Percentiles rank a stretch among this genome's conserved stretches.
Evolutionary conservation across 2,797 vertebrate genomes (phyloP).

Genomic region (Ptychadena robeensis): DNA sequence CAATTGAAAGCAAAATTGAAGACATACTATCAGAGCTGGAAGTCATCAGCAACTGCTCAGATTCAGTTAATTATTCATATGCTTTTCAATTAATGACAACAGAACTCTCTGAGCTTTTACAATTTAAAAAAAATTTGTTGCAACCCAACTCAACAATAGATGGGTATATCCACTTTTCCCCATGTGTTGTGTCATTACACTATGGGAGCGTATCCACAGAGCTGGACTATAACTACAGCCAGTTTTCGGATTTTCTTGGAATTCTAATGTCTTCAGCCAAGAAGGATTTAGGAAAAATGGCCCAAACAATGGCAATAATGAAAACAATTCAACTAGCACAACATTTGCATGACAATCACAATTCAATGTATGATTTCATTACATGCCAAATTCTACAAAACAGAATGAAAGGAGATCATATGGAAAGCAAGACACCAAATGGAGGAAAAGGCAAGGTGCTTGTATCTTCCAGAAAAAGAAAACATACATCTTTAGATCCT

Average conservation of each 20-base stretch:
- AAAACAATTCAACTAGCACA: conserved; percentile 73
- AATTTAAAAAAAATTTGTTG: conserved; percentile 64
- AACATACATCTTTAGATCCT: background rate
- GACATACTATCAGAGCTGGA: conserved; percentile 66
- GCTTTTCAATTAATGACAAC: conserved; percentile 70
- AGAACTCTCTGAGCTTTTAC: conserved; percentile 70
- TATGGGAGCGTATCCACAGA: conserved; percentile 69
- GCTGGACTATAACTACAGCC: conserved; percentile 69
- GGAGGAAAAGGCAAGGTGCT: conserved; percentile 21
- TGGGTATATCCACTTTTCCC: conserved; percentile 67
- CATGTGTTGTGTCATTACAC: conserved; percentile 65
- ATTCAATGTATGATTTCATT: conserved; percentile 62
- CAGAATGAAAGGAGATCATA: conserved; percentile 44
- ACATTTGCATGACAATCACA: conserved; percentile 59
- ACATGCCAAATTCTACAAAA: conserved; percentile 69
- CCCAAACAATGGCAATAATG: conserved; percentile 70
- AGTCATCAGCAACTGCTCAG: conserved; percentile 61
- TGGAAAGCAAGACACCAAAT: conserved; percentile 5
- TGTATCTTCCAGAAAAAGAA: conserved; percentile 61
- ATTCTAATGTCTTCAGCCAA: conserved; percentile 62
- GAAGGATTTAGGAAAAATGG: conserved; percentile 74
- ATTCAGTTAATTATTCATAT: conserved; percentile 70
- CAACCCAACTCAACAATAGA: conserved; percentile 49
- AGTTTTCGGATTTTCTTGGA: conserved; percentile 68
- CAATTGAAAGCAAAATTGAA: conserved; percentile 65